Evolutionary conservation across 2,888 invertebrate genomes (phyloP), one percentile per base, ranked within the genome.

Genomic region (Erannis defoliaria): DNA sequence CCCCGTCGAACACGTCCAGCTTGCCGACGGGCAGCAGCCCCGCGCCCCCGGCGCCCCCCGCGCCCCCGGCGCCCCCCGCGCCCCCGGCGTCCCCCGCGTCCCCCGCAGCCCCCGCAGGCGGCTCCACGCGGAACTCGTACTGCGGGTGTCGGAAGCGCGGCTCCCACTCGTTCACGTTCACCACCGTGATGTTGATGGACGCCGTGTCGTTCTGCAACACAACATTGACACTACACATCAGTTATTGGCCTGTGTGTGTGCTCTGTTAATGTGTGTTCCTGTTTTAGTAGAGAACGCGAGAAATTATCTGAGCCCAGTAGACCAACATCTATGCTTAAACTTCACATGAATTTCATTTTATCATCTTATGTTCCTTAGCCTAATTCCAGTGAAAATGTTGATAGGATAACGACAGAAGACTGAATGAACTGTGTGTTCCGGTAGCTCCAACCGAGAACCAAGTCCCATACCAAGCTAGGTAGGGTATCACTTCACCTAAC

Each of bases 111-210:
- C 0, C 43, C 19, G 12, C 49, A 42, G 38, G 26, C 9, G 55
- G 40, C 72, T 86, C 83, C 67, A 94, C 91, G 65, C 93, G 94
- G 88, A 98, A 98, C 89, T 97, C 97, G 87, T 98, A 98, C 84
- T 97, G 96, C 5, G 97, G 96, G 86, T 97, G 96, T 0, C 97
- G 95, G 90, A 98, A 98, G 58, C 97, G 94, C 0, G 98, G 98
- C 85, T 98, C 98, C 97, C 98, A 98, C 82, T 98, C 98, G 88
- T 98, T 98, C 8, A 97, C 97, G 84, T 98, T 96, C 72, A 96
- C 91, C 14, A 98, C 96, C 0, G 96, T 95, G 26, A 98, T 94
- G 76, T 96, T 96, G 2, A 98, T 95, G 6, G 95, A 94, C 0
- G 97, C 96, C 0, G 97, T 97, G 82, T 97, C 97, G 84, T 97